Percentiles rank a stretch among this genome's conserved stretches.
These are phyloP conservation scores for Hemibagrus guttatus DNA, from an alignment of 2,797 vertebrate genomes.

Conservation along the genomic window DNA sequence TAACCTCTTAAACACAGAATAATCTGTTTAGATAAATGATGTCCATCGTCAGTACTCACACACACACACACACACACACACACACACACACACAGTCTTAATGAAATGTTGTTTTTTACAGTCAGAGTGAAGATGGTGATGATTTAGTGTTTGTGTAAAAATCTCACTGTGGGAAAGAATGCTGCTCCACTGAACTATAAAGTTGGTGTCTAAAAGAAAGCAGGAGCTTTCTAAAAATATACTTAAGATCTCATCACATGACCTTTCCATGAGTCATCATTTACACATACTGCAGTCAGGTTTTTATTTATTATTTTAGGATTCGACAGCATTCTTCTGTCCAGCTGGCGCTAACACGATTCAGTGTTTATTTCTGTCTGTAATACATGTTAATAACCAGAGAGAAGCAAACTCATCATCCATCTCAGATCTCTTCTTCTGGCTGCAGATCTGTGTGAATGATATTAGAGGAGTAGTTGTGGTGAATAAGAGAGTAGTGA, in stretches of 20 bases:
- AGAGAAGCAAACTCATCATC: neutral
- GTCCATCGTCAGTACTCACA: too few relatives aligned
- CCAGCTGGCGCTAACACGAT: too few relatives aligned
- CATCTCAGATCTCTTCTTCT: too few relatives aligned
- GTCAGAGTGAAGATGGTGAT: neutral
- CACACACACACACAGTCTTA: too few relatives aligned
- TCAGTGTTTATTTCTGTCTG: neutral
- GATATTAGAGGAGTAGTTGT: too few relatives aligned
- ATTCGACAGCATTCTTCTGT: neutral
- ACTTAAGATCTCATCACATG: neutral
- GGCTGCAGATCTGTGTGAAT: too few relatives aligned
- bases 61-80: too few relatives aligned
- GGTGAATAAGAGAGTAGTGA: neutral
- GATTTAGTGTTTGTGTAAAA: slow-evolving; percentile 1
- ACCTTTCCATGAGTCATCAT: slow-evolving; percentile 1
- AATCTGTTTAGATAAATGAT: neutral
- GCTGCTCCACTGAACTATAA: neutral
- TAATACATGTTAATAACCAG: neutral
- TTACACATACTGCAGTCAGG: neutral
- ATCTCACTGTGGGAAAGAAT: neutral
- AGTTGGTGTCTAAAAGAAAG: neutral
- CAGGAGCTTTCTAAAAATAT: slow-evolving; percentile 7
- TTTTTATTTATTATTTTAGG: neutral
- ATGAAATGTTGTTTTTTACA: too few relatives aligned
- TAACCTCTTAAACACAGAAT: neutral